Percentiles rank a stretch among this genome's conserved stretches.
Evolutionary conservation across 2,113 vertebrate genomes (phyloP).

Genomic region (Pseudorasbora parva): DNA sequence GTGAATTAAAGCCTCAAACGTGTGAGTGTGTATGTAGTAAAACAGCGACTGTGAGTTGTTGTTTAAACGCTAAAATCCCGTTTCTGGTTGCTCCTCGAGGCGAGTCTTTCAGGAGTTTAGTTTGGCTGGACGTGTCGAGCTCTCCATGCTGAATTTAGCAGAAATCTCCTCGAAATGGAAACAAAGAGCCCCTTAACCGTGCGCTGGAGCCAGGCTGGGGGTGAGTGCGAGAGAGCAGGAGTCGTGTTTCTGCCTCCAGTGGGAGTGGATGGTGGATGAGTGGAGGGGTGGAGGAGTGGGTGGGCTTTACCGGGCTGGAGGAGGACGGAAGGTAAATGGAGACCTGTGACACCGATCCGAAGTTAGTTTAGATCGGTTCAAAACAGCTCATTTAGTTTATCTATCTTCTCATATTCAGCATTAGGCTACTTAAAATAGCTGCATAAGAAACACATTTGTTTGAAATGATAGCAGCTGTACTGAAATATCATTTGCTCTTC

Average conservation of each 20-base stretch:
- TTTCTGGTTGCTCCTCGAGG: background rate
- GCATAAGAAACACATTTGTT: no score
- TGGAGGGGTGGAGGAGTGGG: slow-evolving; percentile 19
- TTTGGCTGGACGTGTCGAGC: background rate
- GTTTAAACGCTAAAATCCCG: background rate
- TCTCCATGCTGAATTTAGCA: slow-evolving; percentile 17
- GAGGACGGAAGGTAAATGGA: slow-evolving; percentile 4
- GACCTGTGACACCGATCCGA: background rate
- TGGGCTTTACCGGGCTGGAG: background rate
- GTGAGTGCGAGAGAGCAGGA: slow-evolving; percentile 11
- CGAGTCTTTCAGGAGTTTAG: background rate
- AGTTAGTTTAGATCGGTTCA: background rate
- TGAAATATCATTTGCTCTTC: background rate
- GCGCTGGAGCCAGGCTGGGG: slow-evolving; percentile 11
- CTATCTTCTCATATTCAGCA: background rate
- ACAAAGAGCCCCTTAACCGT: slow-evolving; percentile 29
- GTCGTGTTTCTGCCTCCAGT: slow-evolving; percentile 31
- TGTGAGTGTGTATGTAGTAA: background rate
- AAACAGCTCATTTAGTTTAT: no score
- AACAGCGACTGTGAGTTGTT: no score
- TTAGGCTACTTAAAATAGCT: background rate
- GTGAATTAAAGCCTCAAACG: background rate
- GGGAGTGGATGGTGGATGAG: slow-evolving; percentile 30
- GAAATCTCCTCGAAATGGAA: slow-evolving; percentile 2
- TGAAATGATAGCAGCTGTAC: background rate